Base-by-base conservation (phyloP, 2,113 vertebrate genomes). In the Hydropotes inermis region DNA sequence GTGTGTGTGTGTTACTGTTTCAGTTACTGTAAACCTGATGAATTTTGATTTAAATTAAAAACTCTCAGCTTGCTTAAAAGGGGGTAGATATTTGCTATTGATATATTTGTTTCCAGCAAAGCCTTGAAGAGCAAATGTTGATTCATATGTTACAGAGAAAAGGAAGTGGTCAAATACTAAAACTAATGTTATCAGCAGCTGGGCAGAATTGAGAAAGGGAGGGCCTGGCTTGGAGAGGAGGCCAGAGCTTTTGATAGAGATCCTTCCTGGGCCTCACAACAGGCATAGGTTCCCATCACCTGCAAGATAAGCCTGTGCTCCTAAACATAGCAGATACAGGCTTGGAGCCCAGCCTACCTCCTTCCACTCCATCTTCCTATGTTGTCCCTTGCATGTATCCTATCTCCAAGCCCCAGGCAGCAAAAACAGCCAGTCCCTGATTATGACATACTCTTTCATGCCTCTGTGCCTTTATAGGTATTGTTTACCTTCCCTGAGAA, bases 11-110 rank as follows among this genome's bases (percentile, higher is more conserved):
- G 16, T 19, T 8, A 5, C 7, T 79, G 33, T 82, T 61, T 89
- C 39, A 27, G 16, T 87, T 84, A 92, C 74, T 90, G 45, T 61
- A 83, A 83, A 55, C 16, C 27, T 12, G 21, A 23, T 54, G 13
- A 30, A 67, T 67, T 89, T 86, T 91, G 10, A 54, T 91, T 86
- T 91, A 60, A 89, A 88, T 10, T 39, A 79, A 6, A 36, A 67
- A 14, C n/a, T 57, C 45, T 88, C 64, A 85, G 55, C 45, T 85
- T 58, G 19, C 13, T 61, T 74, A 19, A 30, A 85, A 61, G 2
- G 2, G 14, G 1, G 2, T 45, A 64, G 39, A n/a, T 64, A 79
- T 81, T 87, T 91, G 86, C 74, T 30, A 76, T 0, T 19, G 52
- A 23, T 39, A 70, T 23, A 70, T n/a, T 64, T 86, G 8, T 76